phyloP scores from a whole-genome alignment of 1,140 invertebrate genomes.

The Tetramorium simillimum region DNA sequence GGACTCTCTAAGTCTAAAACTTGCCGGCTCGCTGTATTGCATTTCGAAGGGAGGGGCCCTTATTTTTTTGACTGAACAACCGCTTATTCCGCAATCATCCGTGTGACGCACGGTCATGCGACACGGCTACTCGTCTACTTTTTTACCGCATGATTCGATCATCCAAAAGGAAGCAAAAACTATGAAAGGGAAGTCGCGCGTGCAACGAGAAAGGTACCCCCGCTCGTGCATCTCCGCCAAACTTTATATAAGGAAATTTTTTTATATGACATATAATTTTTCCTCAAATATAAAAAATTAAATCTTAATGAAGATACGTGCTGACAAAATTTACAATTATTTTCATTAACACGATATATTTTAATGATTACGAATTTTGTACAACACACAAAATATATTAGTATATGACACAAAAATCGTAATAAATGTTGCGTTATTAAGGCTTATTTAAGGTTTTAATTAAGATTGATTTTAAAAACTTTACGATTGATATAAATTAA shows the following conservation, averaged over 20 bases:
- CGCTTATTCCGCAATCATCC: constrained; percentile 41
- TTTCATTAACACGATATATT: too few relatives aligned
- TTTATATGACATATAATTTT: constrained; percentile 15
- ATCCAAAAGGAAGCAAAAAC: constrained; percentile 49
- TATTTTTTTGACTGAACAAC: constrained; percentile 36
- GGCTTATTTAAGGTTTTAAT: not conserved
- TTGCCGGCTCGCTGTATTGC: not conserved
- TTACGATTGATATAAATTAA: not conserved
- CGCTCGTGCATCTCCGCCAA: not conserved
- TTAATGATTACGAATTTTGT: too few relatives aligned
- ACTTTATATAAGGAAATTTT: constrained; percentile 36
- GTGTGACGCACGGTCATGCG: constrained; percentile 50
- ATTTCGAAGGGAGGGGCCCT: not conserved
- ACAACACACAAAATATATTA: too few relatives aligned
- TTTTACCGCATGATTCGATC: constrained; percentile 54
- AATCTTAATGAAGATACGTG: not conserved
- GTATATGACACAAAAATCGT: too few relatives aligned
- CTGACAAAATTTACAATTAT: not conserved
- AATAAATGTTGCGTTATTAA: too few relatives aligned
- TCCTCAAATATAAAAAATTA: not conserved
- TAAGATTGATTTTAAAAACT: not conserved
- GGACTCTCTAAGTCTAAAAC: not conserved
- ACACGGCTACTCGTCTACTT: constrained; percentile 61
- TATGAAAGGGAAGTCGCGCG: constrained; percentile 35
- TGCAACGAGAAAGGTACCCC: constrained; percentile 5